These are phyloP conservation scores for Neoitamus cyanurus DNA, from an alignment of 2,888 invertebrate genomes.

Conservation along the genomic window DNA sequence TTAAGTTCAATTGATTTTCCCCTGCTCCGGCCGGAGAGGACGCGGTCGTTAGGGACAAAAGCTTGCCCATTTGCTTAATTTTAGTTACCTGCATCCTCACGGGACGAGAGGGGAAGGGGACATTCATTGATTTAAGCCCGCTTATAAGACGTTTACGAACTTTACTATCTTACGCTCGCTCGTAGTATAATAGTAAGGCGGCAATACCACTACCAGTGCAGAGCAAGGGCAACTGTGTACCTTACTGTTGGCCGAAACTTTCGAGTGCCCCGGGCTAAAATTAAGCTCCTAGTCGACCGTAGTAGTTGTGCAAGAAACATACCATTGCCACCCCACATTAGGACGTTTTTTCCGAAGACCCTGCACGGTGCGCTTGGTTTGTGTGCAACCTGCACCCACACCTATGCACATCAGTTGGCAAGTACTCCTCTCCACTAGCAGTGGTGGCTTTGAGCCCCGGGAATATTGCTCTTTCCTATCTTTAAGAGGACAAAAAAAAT, in stretches of 20 bases:
- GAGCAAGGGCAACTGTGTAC: background rate
- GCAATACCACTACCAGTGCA: background rate
- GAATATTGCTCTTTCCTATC: background rate
- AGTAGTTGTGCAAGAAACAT: background rate
- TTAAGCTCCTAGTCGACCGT: background rate
- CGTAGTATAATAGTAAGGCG: background rate
- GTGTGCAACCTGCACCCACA: conserved; percentile 6
- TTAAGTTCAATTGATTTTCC: background rate
- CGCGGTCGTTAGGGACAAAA: background rate
- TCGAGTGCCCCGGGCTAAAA: background rate
- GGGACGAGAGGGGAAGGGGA: background rate
- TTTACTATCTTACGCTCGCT: background rate
- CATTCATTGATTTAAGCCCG: background rate
- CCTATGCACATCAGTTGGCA: background rate
- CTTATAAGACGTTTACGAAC: background rate
- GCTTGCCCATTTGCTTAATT: background rate
- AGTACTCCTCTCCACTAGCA: background rate
- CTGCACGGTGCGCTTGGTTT: background rate
- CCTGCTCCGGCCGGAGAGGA: background rate
- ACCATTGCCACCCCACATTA: background rate
- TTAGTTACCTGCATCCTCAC: background rate
- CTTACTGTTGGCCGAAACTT: background rate
- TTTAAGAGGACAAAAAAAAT: background rate
- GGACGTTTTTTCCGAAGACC: background rate
- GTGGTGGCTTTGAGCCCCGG: conserved; percentile 10